Base-by-base conservation (phyloP, 2,888 invertebrate genomes). In the Cantharis flavilabris region DNA sequence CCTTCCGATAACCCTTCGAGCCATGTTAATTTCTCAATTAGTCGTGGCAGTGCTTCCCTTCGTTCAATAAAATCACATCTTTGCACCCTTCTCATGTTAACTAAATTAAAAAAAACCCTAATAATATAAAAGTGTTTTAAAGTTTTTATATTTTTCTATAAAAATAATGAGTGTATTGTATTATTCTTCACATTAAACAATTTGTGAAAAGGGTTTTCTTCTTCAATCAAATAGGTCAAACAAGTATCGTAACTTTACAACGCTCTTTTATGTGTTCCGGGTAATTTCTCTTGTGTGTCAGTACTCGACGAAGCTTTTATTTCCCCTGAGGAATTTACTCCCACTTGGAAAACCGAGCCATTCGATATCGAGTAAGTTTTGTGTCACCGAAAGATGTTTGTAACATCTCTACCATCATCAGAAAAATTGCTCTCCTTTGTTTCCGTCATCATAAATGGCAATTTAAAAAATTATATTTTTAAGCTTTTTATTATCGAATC, bases 301-400 rank as follows among this genome's bases (percentile, higher is more conserved):
- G 85, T 83, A 85, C 83, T 85, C 87, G 87, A 86, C 86, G 87
- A 86, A 87, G 87, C 87, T 87, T 87, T 87, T 87, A 87, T 87
- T 87, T 86, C 85, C 87, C 84, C 86, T 72, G 80, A 86, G 87
- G 88, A 86, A 85, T 86, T 86, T 85, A 85, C 73, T 85, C 84
- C 84, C 81, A 83, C 83, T 84, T 82, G 83, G 81, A 83, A 84
- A 85, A 85, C 84, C 85, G 85, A 86, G 85, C 86, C 84, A 83
- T 85, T 85, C 83, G 83, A 83, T 86, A 86, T 83, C 85, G 85
- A 85, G 84, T 86, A 86, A 86, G 86, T 86, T 85, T 84, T 85
- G 83, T 85, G 84, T 85, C 86, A 85, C 85, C 83, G 82, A 83
- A 84, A 85, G 81, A 71, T 72, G 69, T 65, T 72, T 26, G 70